Percentiles rank a stretch among this genome's conserved stretches.
These are phyloP conservation scores for Drosophila robusta DNA, from an alignment of 2,888 invertebrate genomes.

Conservation along the genomic window DNA sequence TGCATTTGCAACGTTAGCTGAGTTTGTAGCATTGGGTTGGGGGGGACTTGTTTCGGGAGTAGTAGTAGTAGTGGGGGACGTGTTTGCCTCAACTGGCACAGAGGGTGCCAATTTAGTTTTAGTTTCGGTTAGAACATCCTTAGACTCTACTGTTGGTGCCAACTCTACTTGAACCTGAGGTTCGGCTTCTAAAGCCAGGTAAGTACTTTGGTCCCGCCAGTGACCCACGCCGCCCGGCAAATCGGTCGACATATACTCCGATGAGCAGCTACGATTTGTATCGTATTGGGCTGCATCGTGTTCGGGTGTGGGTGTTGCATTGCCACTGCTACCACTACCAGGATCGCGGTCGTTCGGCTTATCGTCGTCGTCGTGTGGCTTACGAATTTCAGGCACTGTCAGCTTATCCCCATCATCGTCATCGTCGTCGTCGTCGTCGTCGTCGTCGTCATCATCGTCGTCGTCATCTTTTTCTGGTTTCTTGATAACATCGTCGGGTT, in stretches of 20 bases:
- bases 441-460: constrained; percentile 80
- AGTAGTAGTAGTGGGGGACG: constrained; percentile 17
- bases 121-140: constrained; percentile 63
- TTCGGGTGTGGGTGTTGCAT: constrained; percentile 79
- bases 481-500: constrained; percentile 54
- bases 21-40: constrained; percentile 45
- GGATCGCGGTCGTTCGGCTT: constrained; percentile 88
- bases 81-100: constrained; percentile 33
- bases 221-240: constrained; percentile 92
- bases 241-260: constrained; percentile 89
- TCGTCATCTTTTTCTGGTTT: constrained; percentile 86
- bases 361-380: constrained; percentile 84
- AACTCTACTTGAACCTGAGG: constrained; percentile 60
- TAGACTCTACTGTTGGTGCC: constrained; percentile 45
- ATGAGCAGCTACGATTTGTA: constrained; percentile 84
- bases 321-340: constrained; percentile 87
- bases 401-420: constrained; percentile 83
- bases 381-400: constrained; percentile 81
- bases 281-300: constrained; percentile 57
- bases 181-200: constrained; percentile 88
- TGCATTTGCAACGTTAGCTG: constrained; percentile 78
- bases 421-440: constrained; percentile 87
- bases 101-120: constrained; percentile 52
- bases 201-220: constrained; percentile 93
- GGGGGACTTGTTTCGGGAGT: constrained; percentile 58